A percentile compares a stretch with the other conserved stretches of the same genome.
phyloP scores from a whole-genome alignment of 2,888 invertebrate genomes.

The Ditula angustiorana region DNA sequence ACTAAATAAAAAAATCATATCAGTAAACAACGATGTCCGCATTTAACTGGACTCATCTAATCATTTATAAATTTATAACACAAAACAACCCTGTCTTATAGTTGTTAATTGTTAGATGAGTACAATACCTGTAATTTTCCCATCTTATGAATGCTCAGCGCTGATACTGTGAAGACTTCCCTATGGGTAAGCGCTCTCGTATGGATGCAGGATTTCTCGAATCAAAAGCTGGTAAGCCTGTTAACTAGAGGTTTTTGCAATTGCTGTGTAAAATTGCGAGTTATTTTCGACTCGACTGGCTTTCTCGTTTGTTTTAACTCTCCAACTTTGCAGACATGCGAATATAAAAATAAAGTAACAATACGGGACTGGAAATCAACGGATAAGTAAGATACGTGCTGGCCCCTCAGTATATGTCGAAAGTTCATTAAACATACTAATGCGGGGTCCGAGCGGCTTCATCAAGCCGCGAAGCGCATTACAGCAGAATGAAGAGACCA shows the following conservation, averaged over 20 bases:
- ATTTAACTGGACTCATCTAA: conserved; percentile 46
- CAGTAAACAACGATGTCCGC: conserved; percentile 58
- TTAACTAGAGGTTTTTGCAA: not conserved
- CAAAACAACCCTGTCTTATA: conserved; percentile 40
- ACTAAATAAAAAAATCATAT: conserved; percentile 69
- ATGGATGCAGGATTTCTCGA: not conserved
- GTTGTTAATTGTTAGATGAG: conserved; percentile 16
- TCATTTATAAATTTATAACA: conserved; percentile 59
- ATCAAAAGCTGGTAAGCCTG: not conserved
- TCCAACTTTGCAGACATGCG: not conserved
- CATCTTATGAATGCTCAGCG: not conserved
- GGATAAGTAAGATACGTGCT: not conserved
- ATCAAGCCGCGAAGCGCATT: conserved; percentile 12
- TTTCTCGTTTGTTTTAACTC: not conserved
- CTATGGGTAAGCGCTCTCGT: not conserved
- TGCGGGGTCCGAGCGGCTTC: conserved; percentile 6
- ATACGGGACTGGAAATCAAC: conserved; percentile 18
- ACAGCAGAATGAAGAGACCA: conserved; percentile 23
- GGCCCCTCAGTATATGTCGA: not conserved
- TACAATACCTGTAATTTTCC: not conserved
- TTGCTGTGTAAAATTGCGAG: conserved; percentile 5
- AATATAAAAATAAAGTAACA: conserved; percentile 6
- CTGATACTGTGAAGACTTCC: not conserved
- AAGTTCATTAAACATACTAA: conserved; percentile 10
- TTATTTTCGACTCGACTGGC: conserved; percentile 2